These are phyloP conservation scores for Hydrozoanthus gracilis DNA, from an alignment of 92 coral and sea anemone genomes.

Conservation along the genomic window DNA sequence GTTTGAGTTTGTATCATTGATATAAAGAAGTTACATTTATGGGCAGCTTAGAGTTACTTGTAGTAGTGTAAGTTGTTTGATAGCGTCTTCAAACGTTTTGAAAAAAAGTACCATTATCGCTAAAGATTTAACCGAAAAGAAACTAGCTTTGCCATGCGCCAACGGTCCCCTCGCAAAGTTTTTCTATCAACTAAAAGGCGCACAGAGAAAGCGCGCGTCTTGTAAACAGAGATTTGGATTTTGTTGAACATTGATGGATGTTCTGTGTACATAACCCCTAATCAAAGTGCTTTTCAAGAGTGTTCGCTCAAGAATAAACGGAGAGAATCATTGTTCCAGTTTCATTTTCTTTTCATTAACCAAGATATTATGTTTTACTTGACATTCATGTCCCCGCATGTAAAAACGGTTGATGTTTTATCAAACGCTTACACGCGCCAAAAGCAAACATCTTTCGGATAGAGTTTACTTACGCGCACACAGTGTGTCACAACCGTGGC, in stretches of 20 bases:
- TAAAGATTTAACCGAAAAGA: not conserved
- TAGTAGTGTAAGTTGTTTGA: too few species aligned
- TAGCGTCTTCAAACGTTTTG: too few species aligned
- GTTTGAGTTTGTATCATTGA: not conserved
- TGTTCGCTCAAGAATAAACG: slow-evolving; percentile 30
- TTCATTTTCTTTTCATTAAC: not conserved
- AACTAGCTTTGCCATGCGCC: not conserved
- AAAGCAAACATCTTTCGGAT: slow-evolving; percentile 9
- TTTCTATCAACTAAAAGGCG: not conserved
- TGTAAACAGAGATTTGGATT: not conserved
- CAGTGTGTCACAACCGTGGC: not conserved
- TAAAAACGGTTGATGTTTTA: not conserved
- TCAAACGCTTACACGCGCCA: slow-evolving; percentile 19
- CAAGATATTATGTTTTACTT: slow-evolving; percentile 17
- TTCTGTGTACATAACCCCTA: not conserved
- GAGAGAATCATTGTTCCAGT: slow-evolving; percentile 10
- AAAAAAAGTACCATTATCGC: not conserved
- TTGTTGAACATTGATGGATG: not conserved
- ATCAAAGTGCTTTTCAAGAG: not conserved
- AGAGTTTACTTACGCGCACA: not conserved
- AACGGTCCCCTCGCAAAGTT: not conserved
- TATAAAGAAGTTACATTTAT: not conserved
- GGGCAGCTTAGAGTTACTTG: too few species aligned
- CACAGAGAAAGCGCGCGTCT: not conserved
- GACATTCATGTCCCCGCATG: slow-evolving; percentile 31